Percentiles rank a stretch among this genome's conserved stretches.
Conservation (phyloP, 1,140 invertebrate species). For the Nasonia vitripennis region DNA sequence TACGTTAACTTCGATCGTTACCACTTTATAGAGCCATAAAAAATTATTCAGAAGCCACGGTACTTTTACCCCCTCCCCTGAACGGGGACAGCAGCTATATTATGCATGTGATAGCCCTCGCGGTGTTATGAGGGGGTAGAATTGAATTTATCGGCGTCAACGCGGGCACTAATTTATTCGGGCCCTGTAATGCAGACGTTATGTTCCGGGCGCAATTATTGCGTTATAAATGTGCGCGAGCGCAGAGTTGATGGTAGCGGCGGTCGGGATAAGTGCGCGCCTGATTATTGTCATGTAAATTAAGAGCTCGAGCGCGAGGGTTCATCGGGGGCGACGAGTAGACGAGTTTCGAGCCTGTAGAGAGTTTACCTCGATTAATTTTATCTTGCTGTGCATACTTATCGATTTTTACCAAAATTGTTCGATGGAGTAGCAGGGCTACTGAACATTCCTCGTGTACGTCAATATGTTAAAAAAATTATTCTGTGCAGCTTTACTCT, state of each 20-base stretch:
- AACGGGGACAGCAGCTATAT: background rate
- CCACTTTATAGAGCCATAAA: conserved; percentile 43
- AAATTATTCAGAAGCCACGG: background rate
- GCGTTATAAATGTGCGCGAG: background rate
- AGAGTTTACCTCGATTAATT: background rate
- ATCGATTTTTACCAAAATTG: too few relatives aligned
- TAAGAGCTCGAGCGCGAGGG: background rate
- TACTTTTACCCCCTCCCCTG: background rate
- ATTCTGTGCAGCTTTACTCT: background rate
- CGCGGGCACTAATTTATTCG: conserved; percentile 21
- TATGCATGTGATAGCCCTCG: background rate
- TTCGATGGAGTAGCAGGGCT: too few relatives aligned
- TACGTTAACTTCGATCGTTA: conserved; percentile 22
- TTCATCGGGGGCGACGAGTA: background rate
- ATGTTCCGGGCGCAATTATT: background rate
- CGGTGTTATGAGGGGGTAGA: background rate
- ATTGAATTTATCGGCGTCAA: conserved; percentile 32
- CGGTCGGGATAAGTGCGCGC: background rate
- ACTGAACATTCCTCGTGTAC: too few relatives aligned
- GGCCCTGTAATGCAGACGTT: background rate
- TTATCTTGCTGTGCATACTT: too few relatives aligned
- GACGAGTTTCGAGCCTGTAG: background rate
- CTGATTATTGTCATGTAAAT: conserved; percentile 4
- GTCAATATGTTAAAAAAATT: background rate
- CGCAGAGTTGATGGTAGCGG: background rate